Evolutionary conservation across 2,888 invertebrate species (phyloP).

Genomic region (Diloba caeruleocephala): DNA sequence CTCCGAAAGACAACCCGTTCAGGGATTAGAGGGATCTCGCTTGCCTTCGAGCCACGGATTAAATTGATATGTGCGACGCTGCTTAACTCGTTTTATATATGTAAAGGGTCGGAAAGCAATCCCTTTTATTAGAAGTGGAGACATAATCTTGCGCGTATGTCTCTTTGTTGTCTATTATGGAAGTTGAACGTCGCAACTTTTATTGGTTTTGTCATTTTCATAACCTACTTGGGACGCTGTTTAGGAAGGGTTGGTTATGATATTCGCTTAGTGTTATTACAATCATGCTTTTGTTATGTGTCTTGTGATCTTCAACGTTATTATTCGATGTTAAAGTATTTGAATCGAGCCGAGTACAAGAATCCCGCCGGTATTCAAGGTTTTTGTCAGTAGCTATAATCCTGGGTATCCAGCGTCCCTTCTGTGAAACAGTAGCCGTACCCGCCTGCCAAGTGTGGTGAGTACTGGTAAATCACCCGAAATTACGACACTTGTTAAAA

Average conservation of each 20-base stretch:
- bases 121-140: conserved; percentile 83
- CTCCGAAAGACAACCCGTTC: conserved; percentile 74
- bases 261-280: conserved; percentile 52
- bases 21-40: conserved; percentile 82
- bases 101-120: conserved; percentile 82
- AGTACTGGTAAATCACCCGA: too few relatives aligned
- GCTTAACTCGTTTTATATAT: conserved; percentile 82
- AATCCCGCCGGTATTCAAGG: conserved; percentile 53
- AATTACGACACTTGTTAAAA: too few relatives aligned
- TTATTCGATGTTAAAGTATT: conserved; percentile 48
- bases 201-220: conserved; percentile 70
- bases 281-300: conserved; percentile 35
- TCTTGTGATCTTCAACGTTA: conserved; percentile 37
- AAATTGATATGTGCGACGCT: conserved; percentile 85
- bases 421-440: too few relatives aligned
- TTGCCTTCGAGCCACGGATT: conserved; percentile 75
- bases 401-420: too few relatives aligned
- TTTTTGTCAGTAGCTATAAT: too few relatives aligned
- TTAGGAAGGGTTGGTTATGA: conserved; percentile 59
- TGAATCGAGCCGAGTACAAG: conserved; percentile 43
- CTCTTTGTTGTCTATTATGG: conserved; percentile 78
- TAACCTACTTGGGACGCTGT: conserved; percentile 65
- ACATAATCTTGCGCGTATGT: conserved; percentile 80
- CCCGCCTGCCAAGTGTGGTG: too few relatives aligned
- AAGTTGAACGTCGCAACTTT: conserved; percentile 71